Base-by-base conservation (phyloP, 2,888 invertebrate genomes). In the Caenorhabditis sp. region DNA sequence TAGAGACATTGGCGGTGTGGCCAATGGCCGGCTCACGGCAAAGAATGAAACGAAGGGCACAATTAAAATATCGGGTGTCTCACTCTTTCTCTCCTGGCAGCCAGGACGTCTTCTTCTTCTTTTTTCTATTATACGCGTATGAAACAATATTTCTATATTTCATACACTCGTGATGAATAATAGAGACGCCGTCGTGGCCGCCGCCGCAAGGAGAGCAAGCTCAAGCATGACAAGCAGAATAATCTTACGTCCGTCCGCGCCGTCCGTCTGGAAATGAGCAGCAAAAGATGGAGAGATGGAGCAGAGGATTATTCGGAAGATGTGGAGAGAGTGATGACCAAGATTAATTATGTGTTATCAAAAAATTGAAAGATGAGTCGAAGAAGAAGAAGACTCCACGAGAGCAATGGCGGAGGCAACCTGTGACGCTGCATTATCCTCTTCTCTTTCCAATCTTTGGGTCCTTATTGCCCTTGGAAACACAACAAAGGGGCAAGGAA, bases 31-130 rank as follows among this genome's bases (percentile, higher is more conserved):
- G 37, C 37, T 61, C 20, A 51, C 51, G 61, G 44, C 58, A 18
- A 61, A 70, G 69, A 70, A 72, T 47, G 72, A 61, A 76, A 67
- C 60, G 76, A 76, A 76, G 76, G 76, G 69, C 77, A 77, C 68
- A 77, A 77, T 77, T 77, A 77, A 77, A 77, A 77, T 77, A 77
- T 77, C 77, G 77, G 77, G 69, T 77, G 77, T 77, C 77, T 77
- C 51, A n/a, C n/a, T n/a, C n/a, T n/a, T 62, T 50, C 22, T n/a
- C n/a, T n/a, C n/a, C n/a, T n/a, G n/a, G n/a, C n/a, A n/a, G n/a
- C n/a, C n/a, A n/a, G n/a, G 32, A 22, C 32, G 51, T 56, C 40
- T 47, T 60, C 58, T 44, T 51, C 18, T 35, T 26, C 76, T 76
- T 53, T 76, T 76, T 67, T 68, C 60, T 67, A 76, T 76, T 76